Conservation (phyloP, 2,113 vertebrate species). For the Galemys pyrenaicus region DNA sequence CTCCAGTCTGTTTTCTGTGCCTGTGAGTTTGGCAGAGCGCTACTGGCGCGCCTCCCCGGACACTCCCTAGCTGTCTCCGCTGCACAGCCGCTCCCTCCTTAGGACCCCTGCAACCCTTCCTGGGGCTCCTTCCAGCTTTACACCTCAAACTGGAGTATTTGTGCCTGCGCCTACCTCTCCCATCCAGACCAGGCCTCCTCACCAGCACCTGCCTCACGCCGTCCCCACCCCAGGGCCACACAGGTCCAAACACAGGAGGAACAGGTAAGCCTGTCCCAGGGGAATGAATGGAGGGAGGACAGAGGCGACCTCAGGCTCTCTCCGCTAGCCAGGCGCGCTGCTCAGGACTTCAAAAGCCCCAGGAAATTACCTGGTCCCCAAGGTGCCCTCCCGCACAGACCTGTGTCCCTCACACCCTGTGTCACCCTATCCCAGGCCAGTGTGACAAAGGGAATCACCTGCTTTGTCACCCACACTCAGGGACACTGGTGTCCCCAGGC, state of each 20-base stretch:
- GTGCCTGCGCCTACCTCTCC: background rate
- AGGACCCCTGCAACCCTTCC: background rate
- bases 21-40: background rate
- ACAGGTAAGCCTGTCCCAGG: background rate
- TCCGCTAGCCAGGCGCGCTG: accelerated
- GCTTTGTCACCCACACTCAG: background rate
- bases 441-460: background rate
- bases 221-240: background rate
- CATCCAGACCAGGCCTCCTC: background rate
- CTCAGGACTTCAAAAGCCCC: background rate
- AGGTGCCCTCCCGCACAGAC: background rate
- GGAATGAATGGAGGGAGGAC: no score
- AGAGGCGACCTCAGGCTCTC: background rate
- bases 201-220: accelerated
- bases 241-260: background rate
- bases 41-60: no score
- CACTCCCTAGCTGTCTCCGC: background rate
- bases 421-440: background rate
- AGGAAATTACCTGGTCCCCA: background rate
- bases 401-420: background rate
- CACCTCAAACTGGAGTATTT: background rate
- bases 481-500: background rate
- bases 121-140: background rate
- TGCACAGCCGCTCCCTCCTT: accelerated
- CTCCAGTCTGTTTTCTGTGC: background rate